These are phyloP conservation scores for Seira sanloemensis DNA, from an alignment of 2,888 invertebrate genomes.

Conservation along the genomic window DNA sequence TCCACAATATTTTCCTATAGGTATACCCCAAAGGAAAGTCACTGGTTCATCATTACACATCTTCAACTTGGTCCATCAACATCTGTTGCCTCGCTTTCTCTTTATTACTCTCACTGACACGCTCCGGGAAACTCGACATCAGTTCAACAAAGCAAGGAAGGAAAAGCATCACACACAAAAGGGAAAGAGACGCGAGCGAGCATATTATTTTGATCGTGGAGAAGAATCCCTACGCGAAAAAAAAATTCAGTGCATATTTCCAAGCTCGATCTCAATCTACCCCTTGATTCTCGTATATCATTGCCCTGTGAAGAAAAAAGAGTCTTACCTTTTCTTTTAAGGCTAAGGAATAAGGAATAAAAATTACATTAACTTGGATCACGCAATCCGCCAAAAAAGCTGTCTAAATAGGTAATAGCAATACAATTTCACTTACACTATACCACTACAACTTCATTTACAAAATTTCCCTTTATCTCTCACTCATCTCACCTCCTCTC, in stretches of 20 bases:
- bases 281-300: background rate
- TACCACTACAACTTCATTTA: background rate
- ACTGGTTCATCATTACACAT: constrained; percentile 63
- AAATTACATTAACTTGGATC: constrained; percentile 36
- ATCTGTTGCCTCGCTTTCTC: constrained; percentile 42
- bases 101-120: background rate
- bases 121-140: background rate
- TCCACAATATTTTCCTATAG: background rate
- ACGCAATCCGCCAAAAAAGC: constrained; percentile 7
- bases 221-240: no score
- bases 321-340: background rate
- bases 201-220: no score
- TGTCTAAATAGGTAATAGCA: background rate
- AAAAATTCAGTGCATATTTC: no score
- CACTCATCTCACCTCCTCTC: background rate
- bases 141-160: constrained; percentile 6
- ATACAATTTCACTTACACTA: background rate
- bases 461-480: background rate
- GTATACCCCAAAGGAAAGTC: constrained; percentile 46
- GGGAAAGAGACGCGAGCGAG: constrained; percentile 24
- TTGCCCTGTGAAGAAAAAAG: background rate
- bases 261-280: no score
- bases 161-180: constrained; percentile 11
- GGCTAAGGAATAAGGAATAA: no score
- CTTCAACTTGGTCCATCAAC: constrained; percentile 59